Conservation (phyloP, 2,797 vertebrate species). For the Gouania willdenowi region DNA sequence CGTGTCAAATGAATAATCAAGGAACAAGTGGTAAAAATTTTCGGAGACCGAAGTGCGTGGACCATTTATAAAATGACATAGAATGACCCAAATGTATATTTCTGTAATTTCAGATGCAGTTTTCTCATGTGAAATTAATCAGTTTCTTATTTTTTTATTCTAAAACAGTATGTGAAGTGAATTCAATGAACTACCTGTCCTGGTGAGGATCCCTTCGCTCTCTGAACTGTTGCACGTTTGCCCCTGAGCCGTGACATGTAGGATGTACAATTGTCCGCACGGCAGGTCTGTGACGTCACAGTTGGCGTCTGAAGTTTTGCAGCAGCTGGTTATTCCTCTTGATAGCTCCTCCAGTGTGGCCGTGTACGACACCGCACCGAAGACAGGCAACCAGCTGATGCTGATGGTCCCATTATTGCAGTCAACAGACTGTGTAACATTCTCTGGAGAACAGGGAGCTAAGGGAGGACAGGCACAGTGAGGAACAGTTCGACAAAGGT, state of each 20-base stretch:
- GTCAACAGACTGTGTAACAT: constrained; percentile 7
- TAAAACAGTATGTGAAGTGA: not conserved
- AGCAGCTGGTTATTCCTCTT: constrained; percentile 48
- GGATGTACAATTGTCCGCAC: constrained; percentile 69
- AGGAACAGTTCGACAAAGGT: too few relatives aligned
- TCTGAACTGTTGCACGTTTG: constrained; percentile 75
- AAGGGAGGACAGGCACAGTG: not conserved
- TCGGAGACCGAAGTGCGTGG: too few relatives aligned
- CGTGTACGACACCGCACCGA: constrained; percentile 63
- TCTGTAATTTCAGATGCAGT: too few relatives aligned
- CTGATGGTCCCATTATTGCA: constrained; percentile 50
- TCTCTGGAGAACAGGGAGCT: constrained; percentile 75
- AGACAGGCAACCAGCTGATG: constrained; percentile 57
- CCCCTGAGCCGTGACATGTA: constrained; percentile 70
- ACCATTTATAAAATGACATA: too few relatives aligned
- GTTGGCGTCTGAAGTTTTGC: constrained; percentile 39
- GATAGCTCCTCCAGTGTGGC: constrained; percentile 57
- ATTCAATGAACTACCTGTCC: constrained; percentile 62
- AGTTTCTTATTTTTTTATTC: too few relatives aligned
- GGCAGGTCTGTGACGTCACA: constrained; percentile 66
- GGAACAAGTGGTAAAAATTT: too few relatives aligned
- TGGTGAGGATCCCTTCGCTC: constrained; percentile 45
- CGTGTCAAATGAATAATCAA: too few relatives aligned
- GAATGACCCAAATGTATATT: too few relatives aligned
- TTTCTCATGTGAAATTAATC: too few relatives aligned